Evolutionary conservation across 1,140 invertebrate species (phyloP).

Genomic region (Drosophila sp.): DNA sequence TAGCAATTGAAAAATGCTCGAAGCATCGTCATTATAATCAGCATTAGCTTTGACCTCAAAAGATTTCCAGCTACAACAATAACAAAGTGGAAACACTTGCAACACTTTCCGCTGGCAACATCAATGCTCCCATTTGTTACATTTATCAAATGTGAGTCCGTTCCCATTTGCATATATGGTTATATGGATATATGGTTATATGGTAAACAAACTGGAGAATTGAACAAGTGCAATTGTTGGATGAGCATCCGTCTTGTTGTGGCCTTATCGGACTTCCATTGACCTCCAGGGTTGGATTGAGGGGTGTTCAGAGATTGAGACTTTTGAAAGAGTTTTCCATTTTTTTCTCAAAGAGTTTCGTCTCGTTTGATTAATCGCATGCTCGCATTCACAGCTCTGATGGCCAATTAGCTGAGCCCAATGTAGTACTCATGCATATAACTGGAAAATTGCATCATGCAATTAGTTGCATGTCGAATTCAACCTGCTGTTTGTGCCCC

Average conservation of each 20-base stretch:
- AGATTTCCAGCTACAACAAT: background rate
- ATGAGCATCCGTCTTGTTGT: conserved; percentile 16
- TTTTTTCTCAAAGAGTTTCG: background rate
- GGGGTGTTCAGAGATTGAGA: conserved; percentile 5
- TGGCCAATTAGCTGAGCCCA: conserved; percentile 40
- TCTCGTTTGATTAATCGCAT: conserved; percentile 40
- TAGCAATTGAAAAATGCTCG: conserved; percentile 36
- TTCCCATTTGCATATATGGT: conserved; percentile 35
- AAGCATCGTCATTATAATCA: conserved; percentile 42
- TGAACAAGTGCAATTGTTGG: conserved; percentile 9
- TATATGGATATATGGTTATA: too few relatives aligned
- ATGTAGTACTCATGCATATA: conserved; percentile 26
- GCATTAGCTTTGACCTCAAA: conserved; percentile 76
- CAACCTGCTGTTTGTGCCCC: conserved; percentile 21
- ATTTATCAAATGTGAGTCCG: conserved; percentile 64
- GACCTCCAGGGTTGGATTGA: conserved; percentile 30
- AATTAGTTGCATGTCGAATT: conserved; percentile 53
- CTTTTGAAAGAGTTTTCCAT: conserved; percentile 6
- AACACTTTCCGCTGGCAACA: conserved; percentile 53
- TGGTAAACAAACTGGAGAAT: conserved; percentile 33
- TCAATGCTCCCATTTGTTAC: conserved; percentile 54
- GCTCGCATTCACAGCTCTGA: conserved; percentile 36
- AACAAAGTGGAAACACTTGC: conserved; percentile 45
- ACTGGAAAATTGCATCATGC: conserved; percentile 48
- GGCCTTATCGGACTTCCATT: conserved; percentile 29